Percentiles rank a stretch among this genome's conserved stretches.
Conservation (phyloP, 2,888 invertebrate genomes). For the Leucania comma region DNA sequence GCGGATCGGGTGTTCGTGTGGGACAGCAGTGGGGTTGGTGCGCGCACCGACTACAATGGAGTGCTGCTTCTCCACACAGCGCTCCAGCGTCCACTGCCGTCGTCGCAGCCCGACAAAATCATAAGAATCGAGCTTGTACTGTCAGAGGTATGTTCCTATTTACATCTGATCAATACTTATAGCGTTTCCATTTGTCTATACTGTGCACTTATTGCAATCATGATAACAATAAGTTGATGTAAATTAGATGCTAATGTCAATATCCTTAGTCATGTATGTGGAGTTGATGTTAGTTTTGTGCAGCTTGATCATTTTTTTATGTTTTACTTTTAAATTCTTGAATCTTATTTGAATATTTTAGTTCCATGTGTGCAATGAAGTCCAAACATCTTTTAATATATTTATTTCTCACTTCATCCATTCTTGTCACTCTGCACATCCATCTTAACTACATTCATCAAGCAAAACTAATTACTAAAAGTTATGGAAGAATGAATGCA, state of each 20-base stretch:
- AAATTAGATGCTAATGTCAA: conserved; percentile 46
- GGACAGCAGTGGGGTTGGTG: conserved; percentile 95
- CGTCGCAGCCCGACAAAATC: conserved; percentile 93
- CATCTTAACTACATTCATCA: not conserved
- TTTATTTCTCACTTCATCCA: too few relatives aligned
- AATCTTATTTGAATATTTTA: too few relatives aligned
- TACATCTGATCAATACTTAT: conserved; percentile 4
- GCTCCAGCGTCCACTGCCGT: conserved; percentile 95
- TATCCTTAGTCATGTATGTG: conserved; percentile 13
- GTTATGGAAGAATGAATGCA: conserved; percentile 11
- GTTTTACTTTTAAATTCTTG: not conserved
- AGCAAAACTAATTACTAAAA: conserved; percentile 6
- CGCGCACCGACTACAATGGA: conserved; percentile 97
- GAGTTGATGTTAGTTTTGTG: conserved; percentile 11
- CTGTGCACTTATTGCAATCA: conserved; percentile 6
- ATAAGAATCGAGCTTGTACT: conserved; percentile 96
- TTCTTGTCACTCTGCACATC: too few relatives aligned
- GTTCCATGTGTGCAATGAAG: not conserved
- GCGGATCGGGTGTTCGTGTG: conserved; percentile 96
- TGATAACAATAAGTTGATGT: conserved; percentile 36
- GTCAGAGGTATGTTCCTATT: conserved; percentile 92
- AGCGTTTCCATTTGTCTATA: not conserved
- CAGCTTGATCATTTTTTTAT: not conserved
- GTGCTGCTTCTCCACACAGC: conserved; percentile 97
- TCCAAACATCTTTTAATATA: too few relatives aligned